Evolutionary conservation across 2,113 vertebrate species (phyloP).

Genomic region (Alouatta palliata): DNA sequence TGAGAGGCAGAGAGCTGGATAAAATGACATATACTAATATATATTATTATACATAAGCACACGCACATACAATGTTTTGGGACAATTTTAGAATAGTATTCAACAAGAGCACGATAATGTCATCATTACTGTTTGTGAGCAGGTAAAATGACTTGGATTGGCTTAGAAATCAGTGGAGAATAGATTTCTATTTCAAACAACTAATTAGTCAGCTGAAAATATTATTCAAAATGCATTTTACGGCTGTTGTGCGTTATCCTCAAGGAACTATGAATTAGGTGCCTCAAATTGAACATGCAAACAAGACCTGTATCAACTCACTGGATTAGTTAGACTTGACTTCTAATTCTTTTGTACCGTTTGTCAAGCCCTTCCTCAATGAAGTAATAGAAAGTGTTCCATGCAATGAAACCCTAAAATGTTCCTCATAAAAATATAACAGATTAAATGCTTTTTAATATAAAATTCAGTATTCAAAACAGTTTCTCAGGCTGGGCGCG

Average conservation of each 20-base stretch:
- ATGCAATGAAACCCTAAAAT: not conserved
- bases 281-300: not conserved
- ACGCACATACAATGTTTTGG: rapidly evolving
- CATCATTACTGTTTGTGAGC: not conserved
- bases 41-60: not conserved
- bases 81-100: not conserved
- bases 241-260: not conserved
- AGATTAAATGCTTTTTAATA: not conserved
- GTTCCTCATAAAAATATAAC: not conserved
- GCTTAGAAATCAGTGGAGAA: constrained; percentile 22
- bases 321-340: not conserved
- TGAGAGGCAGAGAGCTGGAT: not conserved
- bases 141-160: constrained; percentile 2
- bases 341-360: not conserved
- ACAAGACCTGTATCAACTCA: not conserved
- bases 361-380: not conserved
- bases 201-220: constrained; percentile 41
- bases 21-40: not conserved
- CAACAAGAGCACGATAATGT: no score
- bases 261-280: constrained; percentile 6
- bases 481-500: no score
- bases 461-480: not conserved
- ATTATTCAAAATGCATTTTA: constrained; percentile 46
- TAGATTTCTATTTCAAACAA: constrained; percentile 1
- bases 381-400: not conserved